Conservation (phyloP, 2,113 vertebrate genomes). For the Psittacula cyanocephala region DNA sequence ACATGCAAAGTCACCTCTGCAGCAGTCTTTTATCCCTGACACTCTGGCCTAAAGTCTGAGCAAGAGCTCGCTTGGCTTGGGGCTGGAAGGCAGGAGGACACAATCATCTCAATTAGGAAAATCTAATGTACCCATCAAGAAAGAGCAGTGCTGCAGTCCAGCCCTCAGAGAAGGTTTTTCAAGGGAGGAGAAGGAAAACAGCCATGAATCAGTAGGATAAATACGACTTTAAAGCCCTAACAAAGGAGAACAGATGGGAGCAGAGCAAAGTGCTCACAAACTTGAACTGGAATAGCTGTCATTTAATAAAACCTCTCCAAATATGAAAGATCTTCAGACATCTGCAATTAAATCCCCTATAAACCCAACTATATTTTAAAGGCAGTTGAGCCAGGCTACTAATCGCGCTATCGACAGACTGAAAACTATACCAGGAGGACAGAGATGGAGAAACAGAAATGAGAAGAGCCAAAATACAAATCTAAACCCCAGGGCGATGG, state of each 20-base stretch:
- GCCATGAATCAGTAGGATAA: constrained; percentile 12
- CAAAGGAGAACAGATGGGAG: constrained; percentile 20
- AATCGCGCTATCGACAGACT: neutral
- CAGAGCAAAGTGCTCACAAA: constrained; percentile 1
- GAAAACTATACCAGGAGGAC: neutral
- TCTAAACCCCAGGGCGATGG: neutral
- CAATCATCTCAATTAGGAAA: neutral
- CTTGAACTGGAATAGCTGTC: constrained; percentile 19
- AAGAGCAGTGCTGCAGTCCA: neutral
- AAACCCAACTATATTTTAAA: constrained; percentile 52
- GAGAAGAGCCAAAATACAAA: constrained; percentile 10
- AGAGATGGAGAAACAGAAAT: neutral
- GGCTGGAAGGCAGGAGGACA: neutral
- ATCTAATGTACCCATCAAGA: neutral
- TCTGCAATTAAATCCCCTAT: constrained; percentile 38
- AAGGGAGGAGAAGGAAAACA: neutral
- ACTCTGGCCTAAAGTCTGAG: neutral
- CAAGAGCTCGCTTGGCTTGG: neutral
- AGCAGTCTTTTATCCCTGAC: neutral
- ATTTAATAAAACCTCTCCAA: constrained; percentile 33
- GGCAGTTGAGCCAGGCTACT: neutral
- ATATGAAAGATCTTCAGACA: constrained; percentile 36
- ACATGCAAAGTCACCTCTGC: neutral
- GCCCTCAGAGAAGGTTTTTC: neutral
- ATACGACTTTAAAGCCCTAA: constrained; percentile 24